phyloP scores from a whole-genome alignment of 2,797 vertebrate species.

The Notamacropus eugenii region DNA sequence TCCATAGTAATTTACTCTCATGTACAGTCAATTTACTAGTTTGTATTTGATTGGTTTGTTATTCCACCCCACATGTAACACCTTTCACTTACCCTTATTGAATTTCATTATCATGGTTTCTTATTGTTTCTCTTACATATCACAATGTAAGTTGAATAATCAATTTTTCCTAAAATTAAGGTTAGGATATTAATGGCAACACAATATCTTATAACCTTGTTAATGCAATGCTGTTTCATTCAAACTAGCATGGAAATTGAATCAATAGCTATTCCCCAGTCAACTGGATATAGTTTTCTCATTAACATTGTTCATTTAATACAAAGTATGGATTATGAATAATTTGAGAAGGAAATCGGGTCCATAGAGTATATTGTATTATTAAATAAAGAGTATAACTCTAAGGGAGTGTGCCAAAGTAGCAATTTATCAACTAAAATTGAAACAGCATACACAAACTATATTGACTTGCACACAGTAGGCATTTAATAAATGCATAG shows the following conservation, averaged over 20 bases:
- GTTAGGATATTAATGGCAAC: conserved; percentile 50
- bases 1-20: neutral
- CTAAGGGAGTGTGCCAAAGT: conserved; percentile 51
- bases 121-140: conserved; percentile 51
- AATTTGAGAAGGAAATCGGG: conserved; percentile 76
- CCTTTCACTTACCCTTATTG: neutral
- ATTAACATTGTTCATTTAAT: conserved; percentile 80
- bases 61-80: neutral
- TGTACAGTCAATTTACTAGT: neutral
- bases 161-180: conserved; percentile 35
- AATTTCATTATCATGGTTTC: conserved; percentile 42
- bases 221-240: conserved; percentile 55
- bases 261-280: conserved; percentile 74
- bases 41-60: neutral
- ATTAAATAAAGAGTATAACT: conserved; percentile 73
- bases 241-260: conserved; percentile 74
- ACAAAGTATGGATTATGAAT: conserved; percentile 77
- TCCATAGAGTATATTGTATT: conserved; percentile 67
- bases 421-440: conserved; percentile 57
- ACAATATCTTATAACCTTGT: conserved; percentile 58
- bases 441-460: conserved; percentile 32
- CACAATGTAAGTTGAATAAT: conserved; percentile 48
- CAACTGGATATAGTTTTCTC: conserved; percentile 72
- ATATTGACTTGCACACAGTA: neutral
- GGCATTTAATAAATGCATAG: neutral